Base-by-base conservation (phyloP, 1,140 invertebrate species). In the Pogonomyrmex californicus region DNA sequence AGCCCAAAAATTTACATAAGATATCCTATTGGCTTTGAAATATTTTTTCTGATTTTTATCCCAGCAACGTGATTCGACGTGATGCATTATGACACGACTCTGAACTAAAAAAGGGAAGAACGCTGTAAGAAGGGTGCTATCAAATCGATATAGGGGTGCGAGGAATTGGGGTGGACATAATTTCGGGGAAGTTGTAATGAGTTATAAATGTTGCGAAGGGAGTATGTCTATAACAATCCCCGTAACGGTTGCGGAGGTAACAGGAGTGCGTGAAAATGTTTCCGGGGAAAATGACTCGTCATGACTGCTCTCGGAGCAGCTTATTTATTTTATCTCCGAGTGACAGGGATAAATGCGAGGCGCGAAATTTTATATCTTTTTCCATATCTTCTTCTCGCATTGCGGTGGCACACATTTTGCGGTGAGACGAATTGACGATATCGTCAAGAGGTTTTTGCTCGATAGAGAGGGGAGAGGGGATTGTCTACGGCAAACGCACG, bases 101-200 rank as follows among this genome's bases (percentile, higher is more conserved):
- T 4, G 62, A 78, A 36, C 10, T n/a, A n/a, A 36, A 12, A 36
- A 82, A 30, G 75, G 9, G 23, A 76, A 4, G 33, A 38, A 41
- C 1, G 6, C n/a, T 9, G 60, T 23, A 30, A 49, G 54, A 51
- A 81, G 36, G 47, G 23, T 30, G 17, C 3, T 44, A 9, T 36
- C n/a, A n/a, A 30, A 7, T 51, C 41, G 10, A 63, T 51, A 63
- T 38, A 77, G 14, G n/a, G 10, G 7, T 7, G 23, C 62, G 12
- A 23, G 44, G n/a, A 12, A 36, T 17, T 54, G 58, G 78, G 66
- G 30, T 47, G 62, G 4, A 44, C 51, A 23, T 78, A 86, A 82
- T 86, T 86, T 71, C 10, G 33, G 30, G 17, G 17, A 85, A 85
- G 33, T 85, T 85, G 62, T 85, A 85, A 85, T 51, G 81, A 87